Conservation (phyloP, 1,140 invertebrate species). For the Pemphigus obesinymphae region DNA sequence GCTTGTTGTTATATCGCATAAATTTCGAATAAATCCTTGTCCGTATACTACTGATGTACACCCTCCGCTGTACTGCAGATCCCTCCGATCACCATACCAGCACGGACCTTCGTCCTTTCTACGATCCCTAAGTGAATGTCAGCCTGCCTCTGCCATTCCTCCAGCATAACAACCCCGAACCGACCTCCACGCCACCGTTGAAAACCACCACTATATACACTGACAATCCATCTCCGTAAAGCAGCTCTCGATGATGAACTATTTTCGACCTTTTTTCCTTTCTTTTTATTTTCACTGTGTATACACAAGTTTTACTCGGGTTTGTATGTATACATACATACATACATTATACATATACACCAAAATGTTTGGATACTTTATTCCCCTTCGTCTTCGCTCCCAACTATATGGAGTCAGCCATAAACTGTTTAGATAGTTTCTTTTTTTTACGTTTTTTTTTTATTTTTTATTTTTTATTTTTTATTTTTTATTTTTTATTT, state of each 20-base stretch:
- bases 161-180: neutral
- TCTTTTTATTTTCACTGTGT: neutral
- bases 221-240: neutral
- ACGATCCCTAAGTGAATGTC: conserved; percentile 18
- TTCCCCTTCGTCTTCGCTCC: too few relatives aligned
- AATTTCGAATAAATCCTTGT: conserved; percentile 27
- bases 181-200: neutral
- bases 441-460: too few relatives aligned
- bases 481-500: too few relatives aligned
- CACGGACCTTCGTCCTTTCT: neutral
- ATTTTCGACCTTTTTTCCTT: conserved; percentile 4
- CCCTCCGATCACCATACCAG: neutral
- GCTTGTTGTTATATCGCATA: conserved; percentile 19
- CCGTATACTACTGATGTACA: neutral
- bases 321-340: too few relatives aligned
- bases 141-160: neutral
- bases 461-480: too few relatives aligned
- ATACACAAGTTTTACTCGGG: neutral
- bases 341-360: too few relatives aligned
- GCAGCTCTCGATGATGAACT: neutral
- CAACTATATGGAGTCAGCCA: too few relatives aligned
- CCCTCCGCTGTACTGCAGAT: too few relatives aligned
- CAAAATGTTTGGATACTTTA: too few relatives aligned
- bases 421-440: neutral
- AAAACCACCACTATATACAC: neutral